These are phyloP conservation scores for Sinohyriopsis cumingii DNA, from an alignment of 2,888 invertebrate species.

Conservation along the genomic window DNA sequence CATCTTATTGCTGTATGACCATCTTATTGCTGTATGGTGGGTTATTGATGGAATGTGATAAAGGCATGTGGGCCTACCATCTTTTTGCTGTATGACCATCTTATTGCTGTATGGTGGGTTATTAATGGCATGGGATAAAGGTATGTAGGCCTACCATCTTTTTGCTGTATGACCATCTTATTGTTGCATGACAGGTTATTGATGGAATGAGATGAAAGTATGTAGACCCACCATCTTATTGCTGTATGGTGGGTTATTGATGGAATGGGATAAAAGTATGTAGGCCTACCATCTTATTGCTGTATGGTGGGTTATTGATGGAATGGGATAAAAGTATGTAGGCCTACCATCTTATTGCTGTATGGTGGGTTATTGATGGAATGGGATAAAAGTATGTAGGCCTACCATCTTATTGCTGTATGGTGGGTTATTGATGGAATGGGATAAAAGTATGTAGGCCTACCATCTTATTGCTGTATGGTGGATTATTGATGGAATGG, in stretches of 20 bases:
- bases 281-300: too few relatives aligned
- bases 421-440: slow-evolving; percentile 50
- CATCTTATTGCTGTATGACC: neutral
- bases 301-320: too few relatives aligned
- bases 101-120: slow-evolving; percentile 40
- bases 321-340: slow-evolving; percentile 41
- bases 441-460: slow-evolving; percentile 25
- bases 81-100: too few relatives aligned
- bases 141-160: slow-evolving; percentile 35
- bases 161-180: too few relatives aligned
- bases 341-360: slow-evolving; percentile 13
- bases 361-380: slow-evolving; percentile 36
- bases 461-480: neutral
- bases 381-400: slow-evolving; percentile 36
- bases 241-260: slow-evolving; percentile 53
- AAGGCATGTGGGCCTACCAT: slow-evolving; percentile 23
- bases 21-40: too few relatives aligned
- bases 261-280: slow-evolving; percentile 39
- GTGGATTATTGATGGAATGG: too few relatives aligned
- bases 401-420: neutral
- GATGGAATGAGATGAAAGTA: too few relatives aligned
- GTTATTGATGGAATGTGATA: too few relatives aligned
- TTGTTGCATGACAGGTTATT: too few relatives aligned
- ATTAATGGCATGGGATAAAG: slow-evolving; percentile 45
- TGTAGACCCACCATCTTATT: neutral